These are phyloP conservation scores for Florisuga fusca DNA, from an alignment of 2,797 vertebrate species.

Conservation along the genomic window DNA sequence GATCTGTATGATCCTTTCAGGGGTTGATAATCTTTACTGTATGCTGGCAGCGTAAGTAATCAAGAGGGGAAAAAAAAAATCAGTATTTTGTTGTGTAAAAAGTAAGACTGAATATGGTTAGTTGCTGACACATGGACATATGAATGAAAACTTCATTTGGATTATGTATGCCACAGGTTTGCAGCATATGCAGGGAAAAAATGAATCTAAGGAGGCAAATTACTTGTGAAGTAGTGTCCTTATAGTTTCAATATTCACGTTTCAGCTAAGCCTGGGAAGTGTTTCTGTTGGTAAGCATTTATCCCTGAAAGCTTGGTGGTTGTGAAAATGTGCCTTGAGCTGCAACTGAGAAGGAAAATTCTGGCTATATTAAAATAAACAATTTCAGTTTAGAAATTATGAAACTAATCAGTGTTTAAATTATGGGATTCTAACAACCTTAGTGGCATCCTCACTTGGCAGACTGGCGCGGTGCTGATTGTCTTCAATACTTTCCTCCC, in stretches of 20 bases:
- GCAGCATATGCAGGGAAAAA: background rate
- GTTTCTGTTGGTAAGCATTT: slow-evolving; percentile 36
- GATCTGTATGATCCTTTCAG: slow-evolving; percentile 76
- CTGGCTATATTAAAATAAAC: background rate
- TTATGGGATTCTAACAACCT: background rate
- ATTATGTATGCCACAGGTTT: background rate
- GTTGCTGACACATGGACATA: background rate
- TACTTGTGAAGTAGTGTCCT: slow-evolving; percentile 20
- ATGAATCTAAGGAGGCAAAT: background rate
- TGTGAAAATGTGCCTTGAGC: slow-evolving; percentile 45
- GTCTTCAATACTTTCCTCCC: background rate
- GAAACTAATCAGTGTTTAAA: background rate
- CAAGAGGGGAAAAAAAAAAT: background rate
- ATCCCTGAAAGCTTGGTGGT: slow-evolving; percentile 15
- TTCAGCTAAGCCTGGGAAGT: background rate
- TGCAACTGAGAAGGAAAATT: background rate
- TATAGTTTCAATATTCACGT: slow-evolving; percentile 20
- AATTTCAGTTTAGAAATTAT: background rate
- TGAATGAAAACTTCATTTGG: slow-evolving; percentile 23
- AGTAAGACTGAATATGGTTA: background rate
- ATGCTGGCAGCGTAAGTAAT: background rate
- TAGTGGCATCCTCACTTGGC: background rate
- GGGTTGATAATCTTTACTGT: slow-evolving; percentile 51
- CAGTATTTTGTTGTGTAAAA: slow-evolving; percentile 23
- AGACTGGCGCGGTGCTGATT: accelerated